Percentiles rank a stretch among this genome's conserved stretches.
Conservation (phyloP, 2,888 invertebrate species). For the Lithophane leautieri region DNA sequence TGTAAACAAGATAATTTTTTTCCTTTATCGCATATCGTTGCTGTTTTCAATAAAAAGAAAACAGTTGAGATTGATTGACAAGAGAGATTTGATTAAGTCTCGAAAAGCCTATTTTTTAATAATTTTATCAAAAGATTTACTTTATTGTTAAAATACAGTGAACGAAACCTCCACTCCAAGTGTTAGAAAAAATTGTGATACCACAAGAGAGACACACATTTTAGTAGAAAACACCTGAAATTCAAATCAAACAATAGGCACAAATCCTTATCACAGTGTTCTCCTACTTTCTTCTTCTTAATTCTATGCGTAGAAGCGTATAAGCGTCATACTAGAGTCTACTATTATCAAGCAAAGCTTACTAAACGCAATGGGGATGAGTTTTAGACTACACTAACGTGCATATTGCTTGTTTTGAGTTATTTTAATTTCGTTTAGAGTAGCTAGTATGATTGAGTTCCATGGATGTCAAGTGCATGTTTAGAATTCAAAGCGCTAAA, state of each 20-base stretch:
- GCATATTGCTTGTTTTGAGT: conserved; percentile 86
- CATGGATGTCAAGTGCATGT: conserved; percentile 15
- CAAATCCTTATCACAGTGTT: conserved; percentile 64
- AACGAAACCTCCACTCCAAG: conserved; percentile 44
- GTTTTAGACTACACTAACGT: conserved; percentile 75
- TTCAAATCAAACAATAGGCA: conserved; percentile 85
- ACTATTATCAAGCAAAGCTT: conserved; percentile 68
- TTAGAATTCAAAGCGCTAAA: neutral
- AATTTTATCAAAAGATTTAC: neutral
- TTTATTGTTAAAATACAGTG: conserved; percentile 27
- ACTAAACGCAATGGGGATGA: conserved; percentile 67
- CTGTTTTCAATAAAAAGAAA: too few species aligned
- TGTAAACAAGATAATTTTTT: neutral
- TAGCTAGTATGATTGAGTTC: conserved; percentile 33
- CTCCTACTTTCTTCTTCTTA: conserved; percentile 57
- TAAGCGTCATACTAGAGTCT: conserved; percentile 62
- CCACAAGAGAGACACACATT: conserved; percentile 64
- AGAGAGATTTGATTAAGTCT: neutral
- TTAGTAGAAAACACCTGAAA: conserved; percentile 78
- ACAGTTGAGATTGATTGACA: neutral
- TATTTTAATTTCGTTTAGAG: conserved; percentile 13
- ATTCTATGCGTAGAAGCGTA: conserved; percentile 65
- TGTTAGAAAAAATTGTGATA: conserved; percentile 36
- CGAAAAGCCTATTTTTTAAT: conserved; percentile 1
- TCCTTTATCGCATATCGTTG: neutral